Base-by-base conservation (phyloP, 2,113 vertebrate genomes). In the Rhinichthys klamathensis region DNA sequence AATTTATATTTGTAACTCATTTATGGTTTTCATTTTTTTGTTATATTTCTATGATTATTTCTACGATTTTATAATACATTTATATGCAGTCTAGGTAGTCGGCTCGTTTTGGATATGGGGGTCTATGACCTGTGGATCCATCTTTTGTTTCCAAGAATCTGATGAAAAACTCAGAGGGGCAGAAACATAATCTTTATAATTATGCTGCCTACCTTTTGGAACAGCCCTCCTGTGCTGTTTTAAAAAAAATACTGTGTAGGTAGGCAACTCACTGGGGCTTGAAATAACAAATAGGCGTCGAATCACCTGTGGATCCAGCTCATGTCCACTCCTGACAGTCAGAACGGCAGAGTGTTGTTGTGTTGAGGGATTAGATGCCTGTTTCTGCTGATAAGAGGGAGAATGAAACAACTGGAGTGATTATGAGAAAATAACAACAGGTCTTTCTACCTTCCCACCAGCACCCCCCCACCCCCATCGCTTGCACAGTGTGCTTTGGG, bases 381-480 rank as follows among this genome's bases (percentile, higher is more conserved):
- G 82, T 82, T 72, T 69, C 41, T 84, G 67, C 75, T 84, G 86
- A 86, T 87, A 87, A 89, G 79, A 72, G 8, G 35, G 11, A 78
- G 41, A 81, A 76, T 73, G 27, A 81, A 85, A 73, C 54, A 86
- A 84, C 84, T 85, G 44, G 30, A 87, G 61, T 85, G 85, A 86
- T 89, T 83, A 77, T 46, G 58, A 74, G 73, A 63, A 46, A 87
- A 76, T 86, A 88, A 89, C 88, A 88, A 89, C 88, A 89, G 88
- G 88, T 89, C 30, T 46, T 58, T 32, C 74, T 67, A 72, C 30
- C 56, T 21, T 41, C n/a, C n/a, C n/a, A n/a, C n/a, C n/a, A n/a
- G n/a, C n/a, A n/a, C 44, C 65, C 21, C 58, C 61, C n/a, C 35
- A 11, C 32, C 80, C n/a, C 18, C 46, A 41, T 44, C 65, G 27